These are phyloP conservation scores for Adoxophyes honmai DNA, from an alignment of 1,140 invertebrate species.

Conservation along the genomic window DNA sequence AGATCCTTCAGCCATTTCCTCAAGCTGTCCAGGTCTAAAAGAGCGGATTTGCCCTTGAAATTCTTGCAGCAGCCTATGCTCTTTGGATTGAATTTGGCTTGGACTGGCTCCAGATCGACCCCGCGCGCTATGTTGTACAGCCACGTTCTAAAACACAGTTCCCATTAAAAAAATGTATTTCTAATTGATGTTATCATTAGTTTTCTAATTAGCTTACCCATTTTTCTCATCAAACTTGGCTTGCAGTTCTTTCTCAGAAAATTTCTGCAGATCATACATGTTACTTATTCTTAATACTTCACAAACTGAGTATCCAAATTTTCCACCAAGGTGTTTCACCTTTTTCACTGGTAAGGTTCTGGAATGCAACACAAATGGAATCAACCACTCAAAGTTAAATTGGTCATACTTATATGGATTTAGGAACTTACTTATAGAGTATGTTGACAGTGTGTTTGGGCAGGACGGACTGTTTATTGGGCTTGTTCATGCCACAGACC, in stretches of 20 bases:
- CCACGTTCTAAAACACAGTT: slow-evolving; percentile 82
- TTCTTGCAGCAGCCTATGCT: slow-evolving; percentile 98
- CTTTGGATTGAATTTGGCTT: slow-evolving; percentile 89
- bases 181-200: no score
- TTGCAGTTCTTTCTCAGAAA: slow-evolving; percentile 83
- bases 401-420: not conserved
- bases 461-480: slow-evolving; percentile 94
- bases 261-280: slow-evolving; percentile 87
- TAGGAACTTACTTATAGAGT: slow-evolving; percentile 49
- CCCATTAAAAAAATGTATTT: not conserved
- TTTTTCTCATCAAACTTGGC: slow-evolving; percentile 89
- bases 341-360: slow-evolving; percentile 86
- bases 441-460: slow-evolving; percentile 76
- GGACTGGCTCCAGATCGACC: slow-evolving; percentile 92
- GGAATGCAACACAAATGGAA: slow-evolving; percentile 17
- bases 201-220: slow-evolving; percentile 78
- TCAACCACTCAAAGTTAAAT: not conserved
- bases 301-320: slow-evolving; percentile 87
- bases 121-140: slow-evolving; percentile 92
- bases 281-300: slow-evolving; percentile 85
- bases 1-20: slow-evolving; percentile 90
- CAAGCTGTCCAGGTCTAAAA: slow-evolving; percentile 84
- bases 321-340: slow-evolving; percentile 91
- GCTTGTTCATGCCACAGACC: slow-evolving; percentile 95
- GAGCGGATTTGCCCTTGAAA: slow-evolving; percentile 90